Evolutionary conservation across 2,888 invertebrate genomes (phyloP).

Genomic region (Lasioglossum calceatum): DNA sequence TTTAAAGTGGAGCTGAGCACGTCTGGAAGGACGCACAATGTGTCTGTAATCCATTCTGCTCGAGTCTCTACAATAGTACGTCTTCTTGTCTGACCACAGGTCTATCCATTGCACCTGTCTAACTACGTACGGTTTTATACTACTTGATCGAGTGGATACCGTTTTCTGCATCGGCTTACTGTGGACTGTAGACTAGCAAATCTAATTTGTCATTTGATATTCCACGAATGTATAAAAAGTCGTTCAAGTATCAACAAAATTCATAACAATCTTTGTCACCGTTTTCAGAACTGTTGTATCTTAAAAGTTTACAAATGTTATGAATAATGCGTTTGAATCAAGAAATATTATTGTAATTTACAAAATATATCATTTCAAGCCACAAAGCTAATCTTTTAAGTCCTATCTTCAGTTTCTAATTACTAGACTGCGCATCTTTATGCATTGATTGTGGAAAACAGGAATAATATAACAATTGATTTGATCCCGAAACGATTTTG

Average conservation of each 20-base stretch:
- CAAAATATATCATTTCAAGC: too few relatives aligned
- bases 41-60: slow-evolving; percentile 26
- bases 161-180: not conserved
- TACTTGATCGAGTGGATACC: slow-evolving; percentile 23
- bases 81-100: slow-evolving; percentile 5
- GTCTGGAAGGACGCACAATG: not conserved
- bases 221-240: not conserved
- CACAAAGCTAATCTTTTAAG: too few relatives aligned
- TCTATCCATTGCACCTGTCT: not conserved
- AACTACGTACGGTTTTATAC: not conserved
- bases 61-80: not conserved
- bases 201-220: not conserved
- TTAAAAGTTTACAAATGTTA: not conserved
- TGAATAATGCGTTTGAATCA: too few relatives aligned
- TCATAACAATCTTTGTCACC: not conserved
- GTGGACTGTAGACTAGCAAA: not conserved
- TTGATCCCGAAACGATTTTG: too few relatives aligned
- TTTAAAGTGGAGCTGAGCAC: not conserved
- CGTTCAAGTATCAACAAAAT: not conserved
- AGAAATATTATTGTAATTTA: too few relatives aligned
- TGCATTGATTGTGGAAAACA: too few relatives aligned
- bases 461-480: too few relatives aligned
- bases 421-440: too few relatives aligned
- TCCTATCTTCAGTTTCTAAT: too few relatives aligned
- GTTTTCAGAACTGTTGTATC: not conserved